Evolutionary conservation across 2,888 invertebrate species (phyloP).

Genomic region (Plebejus melissa): DNA sequence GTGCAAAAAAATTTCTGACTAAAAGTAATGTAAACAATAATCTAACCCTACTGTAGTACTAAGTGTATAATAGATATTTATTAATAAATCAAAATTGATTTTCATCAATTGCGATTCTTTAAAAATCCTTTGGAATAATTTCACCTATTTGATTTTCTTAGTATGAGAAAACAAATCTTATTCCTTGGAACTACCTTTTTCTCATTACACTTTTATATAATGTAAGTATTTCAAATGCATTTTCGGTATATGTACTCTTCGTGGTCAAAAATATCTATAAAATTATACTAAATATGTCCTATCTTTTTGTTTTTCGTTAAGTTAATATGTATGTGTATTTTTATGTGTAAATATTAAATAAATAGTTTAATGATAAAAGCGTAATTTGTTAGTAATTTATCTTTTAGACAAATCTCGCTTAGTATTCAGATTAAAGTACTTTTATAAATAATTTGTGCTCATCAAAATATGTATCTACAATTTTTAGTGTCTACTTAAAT

Average conservation of each 20-base stretch:
- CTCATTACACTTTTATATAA: conserved; percentile 2
- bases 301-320: conserved; percentile 7
- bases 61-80: background rate
- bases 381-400: conserved; percentile 21
- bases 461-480: too few species aligned
- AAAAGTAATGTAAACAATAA: too few species aligned
- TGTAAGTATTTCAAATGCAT: background rate
- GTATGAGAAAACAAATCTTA: background rate
- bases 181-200: background rate
- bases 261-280: conserved; percentile 7
- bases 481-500: background rate
- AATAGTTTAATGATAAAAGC: conserved; percentile 1
- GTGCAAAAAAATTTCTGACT: too few species aligned
- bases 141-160: background rate
- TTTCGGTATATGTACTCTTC: background rate
- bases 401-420: background rate
- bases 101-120: background rate
- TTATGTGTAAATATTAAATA: conserved; percentile 17
- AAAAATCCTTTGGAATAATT: background rate
- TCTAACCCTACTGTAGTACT: background rate
- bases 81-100: background rate
- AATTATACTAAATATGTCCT: background rate
- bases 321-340: conserved; percentile 9
- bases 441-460: background rate
- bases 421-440: background rate